Base-by-base conservation (phyloP, 2,797 vertebrate species). In the Dipus sagitta region DNA sequence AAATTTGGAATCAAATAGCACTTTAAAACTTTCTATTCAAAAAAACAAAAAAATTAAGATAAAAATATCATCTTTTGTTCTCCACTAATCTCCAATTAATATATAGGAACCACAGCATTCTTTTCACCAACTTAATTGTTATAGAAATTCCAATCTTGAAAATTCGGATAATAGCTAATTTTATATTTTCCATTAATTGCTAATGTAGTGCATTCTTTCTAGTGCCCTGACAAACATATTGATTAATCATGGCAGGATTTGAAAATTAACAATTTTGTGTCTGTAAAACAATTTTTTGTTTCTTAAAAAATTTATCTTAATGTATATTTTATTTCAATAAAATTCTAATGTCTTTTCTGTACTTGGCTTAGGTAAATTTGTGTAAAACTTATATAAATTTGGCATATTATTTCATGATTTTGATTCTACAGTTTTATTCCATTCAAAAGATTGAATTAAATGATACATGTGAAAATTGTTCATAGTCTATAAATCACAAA, bases 171-270 rank as follows among this genome's bases (percentile, higher is more conserved):
- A n/a, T 28, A 18, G 15, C 2, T 17, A 65, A 20, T 79, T 76
- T 77, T 72, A 18, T 30, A 93, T 85, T 82, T 92, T 10, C 7
- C 18, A 86, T 96, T 80, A 80, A 77, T 87, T 86, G 2, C 2
- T 42, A 86, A 86, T 74, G 84, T 67, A 71, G 20, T 90, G 52
- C 0, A 71, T 2, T 28, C 0, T 71, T 2, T 28, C 2, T 72
- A 54, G 26, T 28, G 18, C 0, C 60, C 1, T 75, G 91, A 21
- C 7, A 75, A 94, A 30, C 13, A 1, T 77, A 26, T 86, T 26
- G 78, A 18, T 70, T 80, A 74, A 60, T 75, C 17, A 91, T 70
- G 14, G 62, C 34, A 47, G 8, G 76, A 77, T 82, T 76, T 85
- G 12, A 74, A 93, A 87, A 7, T 26, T 52, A 47, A 4, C 17